These are phyloP conservation scores for Phyllostomus hastatus DNA, from an alignment of 2,113 vertebrate genomes.

Conservation along the genomic window DNA sequence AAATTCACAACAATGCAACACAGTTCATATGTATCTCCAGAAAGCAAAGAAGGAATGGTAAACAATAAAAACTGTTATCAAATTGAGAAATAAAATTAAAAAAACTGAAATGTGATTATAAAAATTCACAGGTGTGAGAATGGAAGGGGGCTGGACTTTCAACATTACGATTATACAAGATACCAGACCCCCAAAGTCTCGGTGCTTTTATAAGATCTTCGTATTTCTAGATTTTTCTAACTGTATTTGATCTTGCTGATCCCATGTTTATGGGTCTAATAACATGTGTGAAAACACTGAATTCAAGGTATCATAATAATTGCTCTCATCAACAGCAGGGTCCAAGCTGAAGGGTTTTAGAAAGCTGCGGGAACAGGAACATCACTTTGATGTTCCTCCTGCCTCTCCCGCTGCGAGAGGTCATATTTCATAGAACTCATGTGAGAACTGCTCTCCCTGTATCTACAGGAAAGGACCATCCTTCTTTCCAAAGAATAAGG, in stretches of 20 bases:
- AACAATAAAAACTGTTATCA: not conserved
- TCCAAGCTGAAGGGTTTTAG: not conserved
- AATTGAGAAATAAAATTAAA: not conserved
- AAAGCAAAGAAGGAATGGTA: not conserved
- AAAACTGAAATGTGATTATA: not conserved
- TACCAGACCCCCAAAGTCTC: not conserved
- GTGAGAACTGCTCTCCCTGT: not conserved
- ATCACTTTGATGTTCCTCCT: not conserved
- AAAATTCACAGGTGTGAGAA: not conserved
- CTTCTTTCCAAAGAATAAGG: not conserved
- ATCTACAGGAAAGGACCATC: not conserved
- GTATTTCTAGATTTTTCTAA: not conserved
- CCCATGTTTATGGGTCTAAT: not conserved
- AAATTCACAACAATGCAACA: constrained; percentile 4
- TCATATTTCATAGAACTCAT: not conserved
- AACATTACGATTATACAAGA: not conserved
- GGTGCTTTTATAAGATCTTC: not conserved
- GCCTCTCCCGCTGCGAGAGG: not conserved
- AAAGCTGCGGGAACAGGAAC: not conserved
- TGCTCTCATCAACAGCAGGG: not conserved
- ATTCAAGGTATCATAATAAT: not conserved
- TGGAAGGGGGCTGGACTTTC: not conserved
- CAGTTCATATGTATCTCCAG: not conserved
- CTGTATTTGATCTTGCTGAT: not conserved
- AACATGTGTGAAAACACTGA: not conserved